Evolutionary conservation across 2,113 vertebrate genomes (phyloP).

Genomic region (Petrocephalus microphthalmus): DNA sequence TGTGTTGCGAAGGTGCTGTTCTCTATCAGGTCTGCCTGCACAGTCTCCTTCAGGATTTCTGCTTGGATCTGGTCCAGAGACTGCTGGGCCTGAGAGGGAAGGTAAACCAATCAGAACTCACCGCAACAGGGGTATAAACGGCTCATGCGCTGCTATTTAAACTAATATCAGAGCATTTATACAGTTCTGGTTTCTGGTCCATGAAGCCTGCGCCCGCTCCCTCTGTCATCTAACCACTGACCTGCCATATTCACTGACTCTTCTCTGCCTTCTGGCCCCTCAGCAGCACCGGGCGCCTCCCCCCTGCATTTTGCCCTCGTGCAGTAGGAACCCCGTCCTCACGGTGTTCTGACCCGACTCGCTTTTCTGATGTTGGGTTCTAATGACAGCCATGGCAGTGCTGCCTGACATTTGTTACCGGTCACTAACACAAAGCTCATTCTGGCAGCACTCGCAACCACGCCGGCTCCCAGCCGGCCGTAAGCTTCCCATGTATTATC

Average conservation of each 20-base stretch:
- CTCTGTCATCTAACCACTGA: neutral
- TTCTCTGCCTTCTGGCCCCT: neutral
- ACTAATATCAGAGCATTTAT: neutral
- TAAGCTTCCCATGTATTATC: neutral
- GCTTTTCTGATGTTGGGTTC: neutral
- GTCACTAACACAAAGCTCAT: neutral
- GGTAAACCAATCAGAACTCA: neutral
- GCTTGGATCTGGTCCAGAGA: constrained; percentile 85
- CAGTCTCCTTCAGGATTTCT: constrained; percentile 77
- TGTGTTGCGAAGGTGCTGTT: constrained; percentile 78
- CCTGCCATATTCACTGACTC: neutral
- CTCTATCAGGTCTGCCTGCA: constrained; percentile 75
- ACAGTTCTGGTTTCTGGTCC: neutral
- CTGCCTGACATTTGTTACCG: neutral
- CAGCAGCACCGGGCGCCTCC: neutral
- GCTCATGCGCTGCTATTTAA: neutral
- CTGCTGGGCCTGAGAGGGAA: constrained; percentile 74
- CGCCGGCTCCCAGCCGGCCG: neutral
- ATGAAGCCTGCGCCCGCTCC: neutral
- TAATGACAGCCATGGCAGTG: neutral
- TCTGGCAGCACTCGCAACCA: neutral
- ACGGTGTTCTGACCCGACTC: neutral
- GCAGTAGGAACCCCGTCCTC: neutral
- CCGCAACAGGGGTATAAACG: neutral
- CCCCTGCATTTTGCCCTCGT: neutral